phyloP scores from a whole-genome alignment of 2,888 invertebrate species.

The Gymnosoma rotundatum region DNA sequence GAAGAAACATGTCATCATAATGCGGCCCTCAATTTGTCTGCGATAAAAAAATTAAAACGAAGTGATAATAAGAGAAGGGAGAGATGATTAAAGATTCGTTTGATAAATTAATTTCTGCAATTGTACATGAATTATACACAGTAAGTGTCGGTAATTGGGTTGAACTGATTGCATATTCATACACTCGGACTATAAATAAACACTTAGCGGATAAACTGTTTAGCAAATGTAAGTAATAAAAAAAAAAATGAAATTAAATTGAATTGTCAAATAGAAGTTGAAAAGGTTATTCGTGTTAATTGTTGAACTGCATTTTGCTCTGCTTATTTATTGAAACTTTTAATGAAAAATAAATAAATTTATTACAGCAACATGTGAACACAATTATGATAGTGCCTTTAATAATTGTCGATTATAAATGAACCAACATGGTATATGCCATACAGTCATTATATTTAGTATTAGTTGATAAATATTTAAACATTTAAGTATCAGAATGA shows the following conservation, averaged over 20 bases:
- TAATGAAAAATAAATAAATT: too few relatives aligned
- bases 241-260: not conserved
- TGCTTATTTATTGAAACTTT: too few relatives aligned
- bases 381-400: too few relatives aligned
- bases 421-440: too few relatives aligned
- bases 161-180: not conserved
- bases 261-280: too few relatives aligned
- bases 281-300: too few relatives aligned
- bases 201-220: not conserved
- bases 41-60: not conserved
- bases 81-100: not conserved
- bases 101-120: conserved; percentile 63
- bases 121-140: conserved; percentile 39
- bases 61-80: not conserved
- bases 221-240: not conserved
- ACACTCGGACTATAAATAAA: not conserved
- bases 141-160: conserved; percentile 60
- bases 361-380: too few relatives aligned
- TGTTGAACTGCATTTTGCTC: too few relatives aligned
- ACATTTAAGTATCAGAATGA: too few relatives aligned
- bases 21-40: not conserved
- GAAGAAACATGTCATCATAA: conserved; percentile 28
- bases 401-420: too few relatives aligned
- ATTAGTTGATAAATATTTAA: too few relatives aligned
- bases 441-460: too few relatives aligned